Evolutionary conservation across 64 coral and sea anemone genomes (phyloP), one percentile per base, ranked within the genome.

Genomic region (Acropora yongei): DNA sequence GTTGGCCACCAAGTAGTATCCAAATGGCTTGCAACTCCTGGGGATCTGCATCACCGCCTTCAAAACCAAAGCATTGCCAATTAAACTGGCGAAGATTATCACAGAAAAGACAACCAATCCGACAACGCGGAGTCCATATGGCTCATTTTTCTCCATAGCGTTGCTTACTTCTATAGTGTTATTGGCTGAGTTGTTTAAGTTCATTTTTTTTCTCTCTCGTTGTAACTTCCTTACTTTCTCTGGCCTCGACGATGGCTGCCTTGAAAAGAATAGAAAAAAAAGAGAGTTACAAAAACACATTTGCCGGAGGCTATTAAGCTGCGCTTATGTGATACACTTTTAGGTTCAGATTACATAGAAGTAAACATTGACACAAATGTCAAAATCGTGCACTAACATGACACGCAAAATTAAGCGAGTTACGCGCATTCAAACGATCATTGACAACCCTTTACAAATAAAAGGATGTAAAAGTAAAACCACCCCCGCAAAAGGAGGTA

Each of bases 1-100:
- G 78, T 97, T 97, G n/a, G 87, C 90, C 12, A 97, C 92, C 40
- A 97, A 73, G 51, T 79, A 75, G 47, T 93, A 93, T 0, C 68
- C 45, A 41, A 89, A 93, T 13, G 79, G 69, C 11, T 75, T 88
- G 57, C 13, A 57, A 68, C 55, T 47, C 2, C 9, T 42, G 51
- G 77, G 85, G 4, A 83, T 14, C 19, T 44, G 20, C 4, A 88
- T 2, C 14, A 89, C 92, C 18, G 92, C 75, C 53, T 93, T 88
- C 11, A 88, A 74, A 18, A 93, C 83, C 78, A 93, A 47, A 40
- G 83, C 48, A 47, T 93, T 93, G 13, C 92, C 92, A 3, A 93
- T 46, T 13, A 93, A 57, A 69, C 86, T 89, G 12, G 92, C 65
- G 14, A 84, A 47, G 44, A 89, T 39, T 17, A 81, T 79, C 13